phyloP scores from a whole-genome alignment of 2,888 invertebrate species.

The Mesorhabditis sp. region DNA sequence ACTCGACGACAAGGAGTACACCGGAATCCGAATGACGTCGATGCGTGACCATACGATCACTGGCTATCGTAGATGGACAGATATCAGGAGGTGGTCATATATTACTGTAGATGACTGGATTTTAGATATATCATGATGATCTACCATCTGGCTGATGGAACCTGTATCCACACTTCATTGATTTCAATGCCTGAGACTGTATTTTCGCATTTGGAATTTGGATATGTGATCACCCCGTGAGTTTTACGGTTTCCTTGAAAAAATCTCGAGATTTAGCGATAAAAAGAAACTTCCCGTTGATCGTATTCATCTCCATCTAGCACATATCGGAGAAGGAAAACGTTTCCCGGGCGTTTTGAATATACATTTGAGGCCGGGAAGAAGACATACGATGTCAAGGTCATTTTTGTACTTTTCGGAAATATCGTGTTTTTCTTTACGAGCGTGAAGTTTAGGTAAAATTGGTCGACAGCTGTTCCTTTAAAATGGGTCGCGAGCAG shows the following conservation, averaged over 20 bases:
- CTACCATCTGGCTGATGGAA: constrained; percentile 72
- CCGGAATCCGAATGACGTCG: constrained; percentile 66
- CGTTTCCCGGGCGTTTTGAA: constrained; percentile 41
- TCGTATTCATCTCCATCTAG: constrained; percentile 39
- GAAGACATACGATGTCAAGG: constrained; percentile 30
- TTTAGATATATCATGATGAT: constrained; percentile 69
- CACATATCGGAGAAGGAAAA: constrained; percentile 45
- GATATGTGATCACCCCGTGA: constrained; percentile 58
- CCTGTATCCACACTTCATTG: constrained; percentile 71
- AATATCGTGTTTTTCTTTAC: constrained; percentile 5
- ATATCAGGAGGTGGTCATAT: constrained; percentile 36
- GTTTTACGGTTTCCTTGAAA: constrained; percentile 5
- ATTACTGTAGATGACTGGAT: background rate
- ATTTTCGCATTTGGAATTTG: constrained; percentile 65
- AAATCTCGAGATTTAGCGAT: too few relatives aligned
- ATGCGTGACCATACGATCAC: constrained; percentile 79
- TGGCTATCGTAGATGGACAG: constrained; percentile 57
- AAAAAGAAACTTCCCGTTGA: constrained; percentile 40
- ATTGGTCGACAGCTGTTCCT: constrained; percentile 36
- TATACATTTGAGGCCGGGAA: constrained; percentile 44
- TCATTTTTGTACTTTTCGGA: background rate
- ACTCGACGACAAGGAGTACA: constrained; percentile 22
- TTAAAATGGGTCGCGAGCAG: constrained; percentile 50
- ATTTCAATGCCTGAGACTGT: constrained; percentile 73
- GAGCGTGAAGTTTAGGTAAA: constrained; percentile 20